Evolutionary conservation across 2,797 vertebrate genomes (phyloP).

Genomic region (Propithecus perrieri): DNA sequence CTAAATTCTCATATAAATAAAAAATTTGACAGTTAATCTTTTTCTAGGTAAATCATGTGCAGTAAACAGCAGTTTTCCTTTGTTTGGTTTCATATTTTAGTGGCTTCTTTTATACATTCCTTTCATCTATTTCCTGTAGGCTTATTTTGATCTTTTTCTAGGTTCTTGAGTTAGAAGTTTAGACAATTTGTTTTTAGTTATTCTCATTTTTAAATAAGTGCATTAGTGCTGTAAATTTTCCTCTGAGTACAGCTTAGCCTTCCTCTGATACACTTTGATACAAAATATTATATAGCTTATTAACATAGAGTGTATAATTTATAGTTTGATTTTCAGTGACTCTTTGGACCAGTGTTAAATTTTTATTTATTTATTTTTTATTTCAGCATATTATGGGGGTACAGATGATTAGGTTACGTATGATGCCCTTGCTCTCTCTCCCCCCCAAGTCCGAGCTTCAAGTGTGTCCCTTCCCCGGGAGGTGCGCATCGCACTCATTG

Average conservation of each 20-base stretch:
- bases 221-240: not conserved
- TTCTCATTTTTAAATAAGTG: not conserved
- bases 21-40: not conserved
- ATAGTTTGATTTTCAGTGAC: not conserved
- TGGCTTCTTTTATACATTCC: not conserved
- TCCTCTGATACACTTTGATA: not conserved
- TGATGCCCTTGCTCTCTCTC: too few species aligned
- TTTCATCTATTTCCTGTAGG: not conserved
- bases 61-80: not conserved
- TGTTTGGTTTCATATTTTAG: not conserved
- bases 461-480: too few species aligned
- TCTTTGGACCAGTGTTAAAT: not conserved
- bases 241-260: not conserved
- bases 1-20: not conserved
- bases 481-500: too few species aligned
- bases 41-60: not conserved
- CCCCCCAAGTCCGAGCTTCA: too few species aligned
- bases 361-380: not conserved
- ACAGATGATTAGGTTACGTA: too few species aligned
- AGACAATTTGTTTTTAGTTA: not conserved
- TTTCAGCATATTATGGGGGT: too few species aligned
- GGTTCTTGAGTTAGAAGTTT: not conserved
- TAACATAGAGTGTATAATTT: not conserved
- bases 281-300: not conserved
- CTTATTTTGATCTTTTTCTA: not conserved